Evolutionary conservation across 2,113 vertebrate species (phyloP).

Genomic region (Macroglossus sobrinus): DNA sequence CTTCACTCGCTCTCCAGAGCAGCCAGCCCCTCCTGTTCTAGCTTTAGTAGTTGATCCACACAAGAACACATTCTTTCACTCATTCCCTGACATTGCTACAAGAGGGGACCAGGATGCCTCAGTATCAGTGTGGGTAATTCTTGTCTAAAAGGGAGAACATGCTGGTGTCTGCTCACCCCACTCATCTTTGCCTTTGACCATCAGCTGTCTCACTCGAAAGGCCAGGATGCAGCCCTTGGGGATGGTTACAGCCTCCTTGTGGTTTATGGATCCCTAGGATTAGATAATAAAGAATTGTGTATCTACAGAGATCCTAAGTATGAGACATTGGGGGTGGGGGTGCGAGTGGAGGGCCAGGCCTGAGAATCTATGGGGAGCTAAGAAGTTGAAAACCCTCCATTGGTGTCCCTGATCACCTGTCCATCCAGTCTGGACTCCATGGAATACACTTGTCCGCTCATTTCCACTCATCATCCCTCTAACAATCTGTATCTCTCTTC

Average conservation of each 20-base stretch:
- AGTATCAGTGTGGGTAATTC: not conserved
- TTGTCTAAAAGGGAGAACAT: not conserved
- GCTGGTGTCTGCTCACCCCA: constrained; percentile 74
- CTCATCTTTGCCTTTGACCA: not conserved
- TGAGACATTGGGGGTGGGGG: not conserved
- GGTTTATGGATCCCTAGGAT: constrained; percentile 60
- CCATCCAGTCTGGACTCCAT: not conserved
- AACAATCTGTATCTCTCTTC: not conserved
- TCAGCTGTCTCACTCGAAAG: constrained; percentile 68
- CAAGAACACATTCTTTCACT: not conserved
- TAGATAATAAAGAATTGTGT: not conserved
- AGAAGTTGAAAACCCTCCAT: not conserved
- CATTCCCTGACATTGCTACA: not conserved
- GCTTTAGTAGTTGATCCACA: not conserved
- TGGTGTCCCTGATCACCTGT: not conserved
- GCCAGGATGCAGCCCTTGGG: constrained; percentile 81
- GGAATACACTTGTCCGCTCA: not conserved
- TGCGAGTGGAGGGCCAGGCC: not conserved
- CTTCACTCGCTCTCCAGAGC: not conserved
- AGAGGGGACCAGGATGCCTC: not conserved
- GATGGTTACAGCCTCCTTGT: constrained; percentile 66
- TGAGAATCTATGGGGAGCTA: not conserved
- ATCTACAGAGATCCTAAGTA: not conserved
- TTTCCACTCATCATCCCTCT: not conserved
- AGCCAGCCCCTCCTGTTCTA: not conserved